A percentile compares a stretch with the other conserved stretches of the same genome.
Conservation (phyloP, 2,113 vertebrate species). For the Athene cunicularia region DNA sequence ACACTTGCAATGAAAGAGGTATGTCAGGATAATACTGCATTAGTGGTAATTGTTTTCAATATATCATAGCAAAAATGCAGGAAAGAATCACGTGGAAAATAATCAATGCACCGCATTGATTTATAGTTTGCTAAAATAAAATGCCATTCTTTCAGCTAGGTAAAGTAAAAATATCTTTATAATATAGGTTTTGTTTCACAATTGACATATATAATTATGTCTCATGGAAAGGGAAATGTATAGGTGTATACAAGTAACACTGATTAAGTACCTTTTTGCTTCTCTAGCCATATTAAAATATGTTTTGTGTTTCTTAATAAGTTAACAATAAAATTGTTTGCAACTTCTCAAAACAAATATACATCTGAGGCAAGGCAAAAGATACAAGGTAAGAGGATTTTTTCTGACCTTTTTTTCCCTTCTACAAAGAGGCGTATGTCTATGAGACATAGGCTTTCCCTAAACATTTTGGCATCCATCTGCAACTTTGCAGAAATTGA, state of each 20-base stretch:
- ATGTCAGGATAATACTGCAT: conserved; percentile 77
- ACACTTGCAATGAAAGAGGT: conserved; percentile 66
- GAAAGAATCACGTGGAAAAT: conserved; percentile 60
- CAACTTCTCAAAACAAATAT: conserved; percentile 74
- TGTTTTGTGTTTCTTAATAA: conserved; percentile 75
- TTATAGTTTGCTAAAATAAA: conserved; percentile 80
- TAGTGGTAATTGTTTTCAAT: conserved; percentile 63
- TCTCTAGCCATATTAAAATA: conserved; percentile 71
- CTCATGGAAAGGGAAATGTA: conserved; percentile 71
- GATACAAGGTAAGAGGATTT: conserved; percentile 61
- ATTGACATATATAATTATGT: conserved; percentile 79
- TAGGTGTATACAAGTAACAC: conserved; percentile 72
- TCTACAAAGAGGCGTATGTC: conserved; percentile 74
- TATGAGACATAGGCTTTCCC: conserved; percentile 78
- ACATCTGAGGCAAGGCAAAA: conserved; percentile 72
- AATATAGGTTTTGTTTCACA: conserved; percentile 79
- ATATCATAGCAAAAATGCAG: conserved; percentile 68
- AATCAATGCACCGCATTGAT: conserved; percentile 81
- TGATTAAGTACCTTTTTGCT: conserved; percentile 76
- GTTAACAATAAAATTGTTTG: conserved; percentile 74
- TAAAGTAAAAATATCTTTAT: conserved; percentile 81
- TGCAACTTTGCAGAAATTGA: conserved; percentile 73
- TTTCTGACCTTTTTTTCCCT: conserved; percentile 63
- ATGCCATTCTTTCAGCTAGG: conserved; percentile 76
- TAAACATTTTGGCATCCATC: conserved; percentile 73